These are phyloP conservation scores for Margarornis squamiger DNA, from an alignment of 2,797 vertebrate genomes.

Conservation along the genomic window DNA sequence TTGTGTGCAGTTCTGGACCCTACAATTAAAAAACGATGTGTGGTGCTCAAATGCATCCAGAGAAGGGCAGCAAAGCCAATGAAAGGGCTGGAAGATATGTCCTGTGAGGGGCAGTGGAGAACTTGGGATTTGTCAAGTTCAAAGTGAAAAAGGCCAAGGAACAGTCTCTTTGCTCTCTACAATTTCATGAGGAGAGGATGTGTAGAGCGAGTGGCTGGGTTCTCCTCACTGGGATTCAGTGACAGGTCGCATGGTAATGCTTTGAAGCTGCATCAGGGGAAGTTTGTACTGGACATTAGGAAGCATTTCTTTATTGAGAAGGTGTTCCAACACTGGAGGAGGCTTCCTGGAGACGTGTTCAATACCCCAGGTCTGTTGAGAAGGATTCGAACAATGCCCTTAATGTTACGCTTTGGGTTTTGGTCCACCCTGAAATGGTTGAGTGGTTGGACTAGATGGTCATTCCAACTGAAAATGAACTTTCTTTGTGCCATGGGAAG, in stretches of 20 bases:
- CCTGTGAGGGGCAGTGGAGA: background rate
- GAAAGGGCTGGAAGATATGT: background rate
- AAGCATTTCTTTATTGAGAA: background rate
- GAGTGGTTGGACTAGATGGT: background rate
- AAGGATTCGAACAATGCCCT: background rate
- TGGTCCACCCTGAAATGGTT: background rate
- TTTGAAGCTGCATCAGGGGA: background rate
- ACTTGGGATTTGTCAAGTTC: background rate
- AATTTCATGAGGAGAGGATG: background rate
- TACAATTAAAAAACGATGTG: background rate
- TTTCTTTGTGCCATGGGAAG: background rate
- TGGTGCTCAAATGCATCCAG: background rate
- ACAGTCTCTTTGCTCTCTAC: background rate
- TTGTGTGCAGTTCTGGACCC: background rate
- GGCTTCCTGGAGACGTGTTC: background rate
- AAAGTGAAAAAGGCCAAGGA: background rate
- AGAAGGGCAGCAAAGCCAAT: background rate
- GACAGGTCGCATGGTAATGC: rapidly evolving
- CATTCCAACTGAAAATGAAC: background rate
- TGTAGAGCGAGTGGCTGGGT: background rate
- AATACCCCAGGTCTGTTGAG: background rate
- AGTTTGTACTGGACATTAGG: background rate
- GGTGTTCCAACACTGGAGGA: background rate
- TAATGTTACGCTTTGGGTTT: background rate
- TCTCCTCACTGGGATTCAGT: background rate